A percentile compares a stretch with the other conserved stretches of the same genome.
Conservation (phyloP, 2,113 vertebrate species). For the Sminthopsis crassicaudata region DNA sequence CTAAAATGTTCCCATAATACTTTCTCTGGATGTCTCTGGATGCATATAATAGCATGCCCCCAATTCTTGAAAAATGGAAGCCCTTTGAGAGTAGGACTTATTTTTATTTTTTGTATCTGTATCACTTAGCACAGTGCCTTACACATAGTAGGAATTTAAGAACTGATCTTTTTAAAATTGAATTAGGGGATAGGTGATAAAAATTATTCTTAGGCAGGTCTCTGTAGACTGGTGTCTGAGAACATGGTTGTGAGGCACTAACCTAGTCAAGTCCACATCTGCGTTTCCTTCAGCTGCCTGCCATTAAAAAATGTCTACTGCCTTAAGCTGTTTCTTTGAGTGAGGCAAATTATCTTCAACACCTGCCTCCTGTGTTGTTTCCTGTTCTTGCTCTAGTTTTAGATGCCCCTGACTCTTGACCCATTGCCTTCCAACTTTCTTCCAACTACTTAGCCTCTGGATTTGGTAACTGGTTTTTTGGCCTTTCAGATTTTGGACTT, state of each 20-base stretch:
- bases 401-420: not conserved
- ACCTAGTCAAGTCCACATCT: not conserved
- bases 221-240: not conserved
- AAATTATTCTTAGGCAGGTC: not conserved
- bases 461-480: not conserved
- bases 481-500: not conserved
- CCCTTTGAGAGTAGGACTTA: not conserved
- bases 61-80: not conserved
- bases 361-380: slow-evolving; percentile 1
- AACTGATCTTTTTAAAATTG: not conserved
- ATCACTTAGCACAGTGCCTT: not conserved
- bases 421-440: not conserved
- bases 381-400: not conserved
- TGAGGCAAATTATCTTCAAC: slow-evolving; percentile 1
- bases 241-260: not conserved
- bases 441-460: not conserved
- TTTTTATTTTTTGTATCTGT: not conserved
- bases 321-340: not conserved
- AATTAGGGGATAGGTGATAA: not conserved
- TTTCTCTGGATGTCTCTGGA: not conserved
- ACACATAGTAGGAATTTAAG: not conserved
- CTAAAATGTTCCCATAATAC: not conserved
- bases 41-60: not conserved
- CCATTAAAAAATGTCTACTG: not conserved
- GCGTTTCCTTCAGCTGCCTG: not conserved